These are phyloP conservation scores for Gnatocerus cornutus DNA, from an alignment of 2,888 invertebrate genomes.

Conservation along the genomic window DNA sequence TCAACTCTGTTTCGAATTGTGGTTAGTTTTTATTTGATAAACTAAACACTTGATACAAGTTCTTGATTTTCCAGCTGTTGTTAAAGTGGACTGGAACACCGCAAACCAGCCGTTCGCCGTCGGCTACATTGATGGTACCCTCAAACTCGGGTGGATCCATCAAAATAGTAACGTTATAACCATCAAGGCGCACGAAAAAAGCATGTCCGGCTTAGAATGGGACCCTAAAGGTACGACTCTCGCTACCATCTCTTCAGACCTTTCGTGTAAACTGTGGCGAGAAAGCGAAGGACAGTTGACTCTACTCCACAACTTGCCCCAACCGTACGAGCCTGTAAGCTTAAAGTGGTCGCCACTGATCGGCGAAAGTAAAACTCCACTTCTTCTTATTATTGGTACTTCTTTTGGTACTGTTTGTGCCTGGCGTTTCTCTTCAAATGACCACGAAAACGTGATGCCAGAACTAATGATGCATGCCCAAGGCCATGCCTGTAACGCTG, in stretches of 20 bases:
- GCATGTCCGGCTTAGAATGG: slow-evolving; percentile 71
- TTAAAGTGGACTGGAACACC: slow-evolving; percentile 74
- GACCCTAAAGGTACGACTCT: slow-evolving; percentile 72
- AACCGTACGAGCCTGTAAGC: slow-evolving; percentile 71
- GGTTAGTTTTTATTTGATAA: slow-evolving; percentile 61
- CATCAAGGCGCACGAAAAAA: slow-evolving; percentile 69
- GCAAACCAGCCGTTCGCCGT: slow-evolving; percentile 75
- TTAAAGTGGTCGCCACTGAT: slow-evolving; percentile 74
- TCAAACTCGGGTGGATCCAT: slow-evolving; percentile 70
- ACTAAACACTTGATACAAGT: no score
- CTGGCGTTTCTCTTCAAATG: slow-evolving; percentile 68
- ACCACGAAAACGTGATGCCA: slow-evolving; percentile 58
- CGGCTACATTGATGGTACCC: slow-evolving; percentile 74
- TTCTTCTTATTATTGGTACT: slow-evolving; percentile 73
- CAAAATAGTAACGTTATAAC: slow-evolving; percentile 65
- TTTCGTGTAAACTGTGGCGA: slow-evolving; percentile 71
- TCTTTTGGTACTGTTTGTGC: slow-evolving; percentile 73
- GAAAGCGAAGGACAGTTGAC: slow-evolving; percentile 68
- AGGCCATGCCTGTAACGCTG: slow-evolving; percentile 74
- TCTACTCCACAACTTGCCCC: slow-evolving; percentile 70
- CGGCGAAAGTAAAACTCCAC: slow-evolving; percentile 66
- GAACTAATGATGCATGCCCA: slow-evolving; percentile 70
- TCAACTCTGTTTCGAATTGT: slow-evolving; percentile 66
- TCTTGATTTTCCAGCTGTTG: slow-evolving; percentile 70
- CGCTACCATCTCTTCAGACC: slow-evolving; percentile 72